Percentiles rank a stretch among this genome's conserved stretches.
Conservation (phyloP, 2,797 vertebrate genomes). For the Cossypha caffra region DNA sequence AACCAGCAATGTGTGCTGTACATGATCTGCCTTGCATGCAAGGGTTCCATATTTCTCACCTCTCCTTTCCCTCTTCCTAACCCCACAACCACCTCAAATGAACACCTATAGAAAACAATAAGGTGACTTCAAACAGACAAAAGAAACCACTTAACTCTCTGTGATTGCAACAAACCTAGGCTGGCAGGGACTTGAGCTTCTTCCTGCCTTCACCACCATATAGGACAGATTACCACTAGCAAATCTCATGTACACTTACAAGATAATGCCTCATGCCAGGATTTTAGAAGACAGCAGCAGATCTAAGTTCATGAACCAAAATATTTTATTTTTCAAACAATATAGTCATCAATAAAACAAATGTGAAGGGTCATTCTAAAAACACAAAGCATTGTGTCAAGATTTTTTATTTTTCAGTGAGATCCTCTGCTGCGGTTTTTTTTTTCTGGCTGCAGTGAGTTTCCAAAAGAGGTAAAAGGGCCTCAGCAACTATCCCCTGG, state of each 20-base stretch:
- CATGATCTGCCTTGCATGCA: slow-evolving; percentile 21
- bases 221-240: neutral
- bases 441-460: neutral
- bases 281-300: neutral
- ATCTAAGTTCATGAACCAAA: neutral
- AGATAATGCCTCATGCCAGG: neutral
- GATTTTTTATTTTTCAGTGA: neutral
- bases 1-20: neutral
- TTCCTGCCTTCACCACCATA: neutral
- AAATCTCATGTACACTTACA: neutral
- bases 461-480: neutral
- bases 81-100: neutral
- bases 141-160: neutral
- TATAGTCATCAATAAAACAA: neutral
- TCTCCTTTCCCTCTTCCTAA: slow-evolving; percentile 7
- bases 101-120: neutral
- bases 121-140: neutral
- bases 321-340: neutral
- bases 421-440: neutral
- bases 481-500: neutral
- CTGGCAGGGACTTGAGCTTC: neutral
- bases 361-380: neutral
- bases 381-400: neutral
- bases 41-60: slow-evolving; percentile 23
- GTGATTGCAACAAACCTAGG: neutral